A percentile compares a stretch with the other conserved stretches of the same genome.
Conservation (phyloP, 2,797 vertebrate genomes). For the Sebastes alutus region DNA sequence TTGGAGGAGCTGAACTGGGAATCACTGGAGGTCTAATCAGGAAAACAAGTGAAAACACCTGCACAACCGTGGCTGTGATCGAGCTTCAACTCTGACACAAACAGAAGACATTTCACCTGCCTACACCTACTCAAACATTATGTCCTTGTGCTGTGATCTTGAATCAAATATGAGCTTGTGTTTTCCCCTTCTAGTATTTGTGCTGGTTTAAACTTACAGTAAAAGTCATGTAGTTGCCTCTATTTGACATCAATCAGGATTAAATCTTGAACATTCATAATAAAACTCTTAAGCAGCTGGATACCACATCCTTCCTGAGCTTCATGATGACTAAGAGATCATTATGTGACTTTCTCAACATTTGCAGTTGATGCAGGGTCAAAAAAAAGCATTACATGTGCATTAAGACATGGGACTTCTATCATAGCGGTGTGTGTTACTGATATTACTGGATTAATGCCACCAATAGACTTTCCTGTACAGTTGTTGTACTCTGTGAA, state of each 20-base stretch:
- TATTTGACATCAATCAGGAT: neutral
- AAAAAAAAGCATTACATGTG: neutral
- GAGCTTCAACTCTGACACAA: neutral
- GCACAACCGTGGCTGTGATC: neutral
- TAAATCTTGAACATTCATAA: neutral
- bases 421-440: neutral
- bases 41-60: neutral
- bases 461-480: neutral
- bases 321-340: neutral
- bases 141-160: neutral
- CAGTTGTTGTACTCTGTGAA: constrained; percentile 1
- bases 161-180: neutral
- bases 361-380: neutral
- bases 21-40: neutral
- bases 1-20: neutral
- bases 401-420: neutral
- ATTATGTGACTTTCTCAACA: neutral
- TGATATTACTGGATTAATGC: constrained; percentile 1
- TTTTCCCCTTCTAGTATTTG: neutral
- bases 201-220: neutral
- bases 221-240: neutral
- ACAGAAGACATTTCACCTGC: neutral
- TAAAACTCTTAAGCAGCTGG: neutral
- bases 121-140: neutral
- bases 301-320: neutral